Evolutionary conservation across 2,113 vertebrate genomes (phyloP).

Genomic region (Ceyx cyanopectus): DNA sequence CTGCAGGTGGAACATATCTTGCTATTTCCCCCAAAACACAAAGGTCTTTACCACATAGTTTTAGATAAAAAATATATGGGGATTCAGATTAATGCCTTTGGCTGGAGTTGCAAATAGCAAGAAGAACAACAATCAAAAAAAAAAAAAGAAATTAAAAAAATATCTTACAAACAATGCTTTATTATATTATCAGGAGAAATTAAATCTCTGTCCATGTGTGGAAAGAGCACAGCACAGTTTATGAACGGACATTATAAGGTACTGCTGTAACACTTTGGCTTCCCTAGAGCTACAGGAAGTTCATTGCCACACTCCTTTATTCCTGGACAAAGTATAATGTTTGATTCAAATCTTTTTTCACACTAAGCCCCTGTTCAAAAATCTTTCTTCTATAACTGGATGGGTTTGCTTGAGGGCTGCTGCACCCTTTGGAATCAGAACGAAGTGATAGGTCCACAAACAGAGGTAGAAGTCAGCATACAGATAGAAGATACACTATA

Average conservation of each 20-base stretch:
- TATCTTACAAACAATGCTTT: neutral
- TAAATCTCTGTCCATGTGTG: rapidly evolving
- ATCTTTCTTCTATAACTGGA: neutral
- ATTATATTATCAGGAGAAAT: neutral
- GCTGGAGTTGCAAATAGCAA: neutral
- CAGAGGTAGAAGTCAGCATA: neutral
- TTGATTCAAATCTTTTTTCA: neutral
- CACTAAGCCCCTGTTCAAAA: neutral
- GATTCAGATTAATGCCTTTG: neutral
- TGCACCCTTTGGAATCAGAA: neutral
- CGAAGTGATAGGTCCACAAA: neutral
- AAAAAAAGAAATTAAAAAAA: neutral
- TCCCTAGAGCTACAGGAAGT: neutral
- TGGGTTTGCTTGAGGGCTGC: neutral
- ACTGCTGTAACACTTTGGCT: neutral
- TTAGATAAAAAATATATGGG: neutral
- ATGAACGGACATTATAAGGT: neutral
- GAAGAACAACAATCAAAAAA: neutral
- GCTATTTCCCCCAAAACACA: neutral
- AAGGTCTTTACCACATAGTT: neutral
- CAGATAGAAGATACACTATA: neutral
- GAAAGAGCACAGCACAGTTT: neutral
- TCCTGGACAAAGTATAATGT: neutral
- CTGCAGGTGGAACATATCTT: neutral
- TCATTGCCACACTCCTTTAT: neutral